Base-by-base conservation (phyloP, 1,140 invertebrate genomes). In the Sinella curviseta region DNA sequence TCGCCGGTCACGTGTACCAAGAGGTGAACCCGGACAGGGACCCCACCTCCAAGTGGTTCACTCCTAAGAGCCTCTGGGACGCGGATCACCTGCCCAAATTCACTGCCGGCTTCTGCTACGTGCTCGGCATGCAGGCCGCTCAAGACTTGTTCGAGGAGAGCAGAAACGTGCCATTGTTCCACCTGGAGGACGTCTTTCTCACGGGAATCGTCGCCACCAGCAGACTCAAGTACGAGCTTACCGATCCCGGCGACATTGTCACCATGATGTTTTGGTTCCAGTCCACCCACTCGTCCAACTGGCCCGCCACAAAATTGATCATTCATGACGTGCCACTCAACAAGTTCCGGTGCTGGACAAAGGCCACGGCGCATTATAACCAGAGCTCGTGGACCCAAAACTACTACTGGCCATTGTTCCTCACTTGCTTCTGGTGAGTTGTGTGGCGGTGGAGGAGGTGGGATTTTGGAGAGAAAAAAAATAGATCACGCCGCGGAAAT, bases 141-240 rank as follows among this genome's bases (percentile, higher is more conserved):
- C 83, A 84, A 33, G 90, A 89, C 79, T 87, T 96, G 8, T 95
- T 93, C 85, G 85, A 90, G 30, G 90, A 91, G 2, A 91, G 94
- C 0, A 84, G 95, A 0, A 85, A 87, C 60, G 92, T 91, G 8
- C 90, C 91, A 8, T 87, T 94, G 33, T 90, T 95, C 80, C 92
- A 95, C 84, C 85, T 95, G 26, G 95, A 97, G 85, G 95, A 96
- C 85, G 92, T 96, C 39, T 97, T 92, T 85, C 90, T 96, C 20
- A 96, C 94, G 4, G 95, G 94, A 26, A 77, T 84, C 39, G 78
- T 82, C 4, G 79, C 60, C 1, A 65, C 20, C 17, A 4, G n/a
- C 16, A 4, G 3, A 30, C 39, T 81, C 2, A 39, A 74, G 2
- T n/a, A 77, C 3, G 78, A 80, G 26, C 0, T 39, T 1, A 78